A percentile compares a stretch with the other conserved stretches of the same genome.
These are phyloP conservation scores for Drosophila simulans DNA, from an alignment of 1,140 invertebrate genomes.

Conservation along the genomic window DNA sequence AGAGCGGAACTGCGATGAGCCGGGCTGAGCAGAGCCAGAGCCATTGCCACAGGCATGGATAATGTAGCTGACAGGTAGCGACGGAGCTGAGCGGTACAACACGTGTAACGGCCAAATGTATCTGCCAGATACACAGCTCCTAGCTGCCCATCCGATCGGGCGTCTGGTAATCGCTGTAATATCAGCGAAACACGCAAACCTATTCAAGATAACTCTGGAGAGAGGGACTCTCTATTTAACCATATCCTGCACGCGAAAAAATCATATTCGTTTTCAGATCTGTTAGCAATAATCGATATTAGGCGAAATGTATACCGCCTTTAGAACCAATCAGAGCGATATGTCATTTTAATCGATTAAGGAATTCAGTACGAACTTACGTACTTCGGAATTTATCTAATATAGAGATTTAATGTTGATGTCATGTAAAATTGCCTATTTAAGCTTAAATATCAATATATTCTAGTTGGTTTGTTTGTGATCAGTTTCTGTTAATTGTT, in stretches of 20 bases:
- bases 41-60: constrained; percentile 4
- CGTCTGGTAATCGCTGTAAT: constrained; percentile 65
- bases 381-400: too few species aligned
- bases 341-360: too few species aligned
- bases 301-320: neutral
- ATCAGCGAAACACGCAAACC: constrained; percentile 68
- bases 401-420: too few species aligned
- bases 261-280: neutral
- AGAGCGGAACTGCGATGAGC: constrained; percentile 33
- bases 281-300: neutral
- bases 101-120: constrained; percentile 64
- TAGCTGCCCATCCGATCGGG: constrained; percentile 69
- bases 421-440: too few species aligned
- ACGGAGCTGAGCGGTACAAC: constrained; percentile 41
- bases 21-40: constrained; percentile 14
- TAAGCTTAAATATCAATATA: too few species aligned
- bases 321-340: neutral
- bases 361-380: too few species aligned
- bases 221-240: neutral
- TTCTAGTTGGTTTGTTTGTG: neutral
- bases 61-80: constrained; percentile 60
- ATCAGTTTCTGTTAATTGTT: too few species aligned
- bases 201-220: constrained; percentile 14
- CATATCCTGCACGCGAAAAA: constrained; percentile 26
- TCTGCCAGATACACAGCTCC: constrained; percentile 57